Percentiles rank a stretch among this genome's conserved stretches.
Evolutionary conservation across 23 tunicate species (phyloP).

Genomic region (Botrylloides violaceus): DNA sequence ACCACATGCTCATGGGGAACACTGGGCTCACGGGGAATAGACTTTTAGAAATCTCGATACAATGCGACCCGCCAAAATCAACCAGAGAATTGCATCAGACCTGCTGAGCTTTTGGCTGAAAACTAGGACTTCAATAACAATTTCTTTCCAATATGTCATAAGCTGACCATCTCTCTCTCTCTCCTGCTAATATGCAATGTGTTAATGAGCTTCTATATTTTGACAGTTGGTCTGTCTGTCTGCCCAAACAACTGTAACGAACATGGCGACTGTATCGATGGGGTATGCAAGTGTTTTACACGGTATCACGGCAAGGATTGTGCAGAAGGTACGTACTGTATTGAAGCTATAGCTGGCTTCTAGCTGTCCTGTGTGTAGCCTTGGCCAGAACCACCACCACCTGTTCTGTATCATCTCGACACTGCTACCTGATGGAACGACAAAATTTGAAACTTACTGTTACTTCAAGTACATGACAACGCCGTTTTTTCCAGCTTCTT

Average conservation of each 20-base stretch:
- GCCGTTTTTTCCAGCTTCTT: constrained; percentile 53
- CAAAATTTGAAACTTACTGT: background rate
- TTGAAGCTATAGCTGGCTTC: background rate
- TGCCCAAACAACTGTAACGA: constrained; percentile 68
- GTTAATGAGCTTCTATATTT: no score
- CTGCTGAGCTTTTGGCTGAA: no score
- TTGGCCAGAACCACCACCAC: background rate
- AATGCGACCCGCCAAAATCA: no score
- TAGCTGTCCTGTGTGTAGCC: background rate
- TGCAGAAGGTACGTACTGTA: constrained; percentile 51
- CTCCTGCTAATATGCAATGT: no score
- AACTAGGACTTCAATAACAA: no score
- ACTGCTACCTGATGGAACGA: background rate
- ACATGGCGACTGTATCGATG: constrained; percentile 74
- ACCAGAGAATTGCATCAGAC: no score
- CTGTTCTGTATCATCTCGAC: background rate
- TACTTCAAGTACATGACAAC: background rate
- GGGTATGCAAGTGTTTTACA: constrained; percentile 69
- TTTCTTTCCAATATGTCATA: no score
- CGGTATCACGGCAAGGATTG: constrained; percentile 78
- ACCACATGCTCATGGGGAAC: no score
- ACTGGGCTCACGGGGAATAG: no score
- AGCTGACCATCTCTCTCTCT: no score
- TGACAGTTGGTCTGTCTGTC: constrained; percentile 39
- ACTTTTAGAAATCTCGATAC: no score